A percentile compares a stretch with the other conserved stretches of the same genome.
Evolutionary conservation across 2,797 vertebrate genomes (phyloP).

Genomic region (Bovichtus diacanthus): DNA sequence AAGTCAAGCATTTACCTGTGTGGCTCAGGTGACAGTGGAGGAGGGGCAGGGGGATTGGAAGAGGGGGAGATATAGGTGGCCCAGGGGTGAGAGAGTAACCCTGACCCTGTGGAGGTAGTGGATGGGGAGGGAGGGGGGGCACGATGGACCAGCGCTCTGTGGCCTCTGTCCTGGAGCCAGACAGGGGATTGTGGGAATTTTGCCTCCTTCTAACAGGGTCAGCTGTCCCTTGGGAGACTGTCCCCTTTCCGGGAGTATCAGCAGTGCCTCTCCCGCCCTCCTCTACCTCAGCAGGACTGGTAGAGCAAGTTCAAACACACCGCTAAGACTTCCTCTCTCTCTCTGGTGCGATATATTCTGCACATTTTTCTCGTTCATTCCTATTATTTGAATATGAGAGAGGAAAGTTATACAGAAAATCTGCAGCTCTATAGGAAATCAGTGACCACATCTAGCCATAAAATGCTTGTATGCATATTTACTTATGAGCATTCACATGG

Average conservation of each 20-base stretch:
- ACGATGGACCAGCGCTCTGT: conserved; percentile 17
- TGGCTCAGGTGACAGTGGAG: conserved; percentile 86
- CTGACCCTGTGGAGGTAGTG: conserved; percentile 70
- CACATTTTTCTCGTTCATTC: background rate
- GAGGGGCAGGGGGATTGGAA: conserved; percentile 49
- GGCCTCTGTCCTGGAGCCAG: conserved; percentile 60
- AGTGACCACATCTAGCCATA: background rate
- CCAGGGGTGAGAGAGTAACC: conserved; percentile 71
- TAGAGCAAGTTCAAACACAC: conserved; percentile 57
- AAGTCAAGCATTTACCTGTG: conserved; percentile 86
- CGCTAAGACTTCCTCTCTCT: background rate
- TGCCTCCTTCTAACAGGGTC: conserved; percentile 50
- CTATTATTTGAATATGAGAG: background rate
- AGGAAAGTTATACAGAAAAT: background rate
- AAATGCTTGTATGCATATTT: conserved; percentile 16
- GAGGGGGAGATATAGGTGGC: conserved; percentile 46
- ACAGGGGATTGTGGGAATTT: conserved; percentile 71
- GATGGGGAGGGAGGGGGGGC: background rate
- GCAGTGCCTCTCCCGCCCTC: background rate
- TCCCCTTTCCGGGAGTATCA: conserved; percentile 59
- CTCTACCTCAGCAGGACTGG: conserved; percentile 26
- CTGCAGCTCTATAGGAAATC: background rate
- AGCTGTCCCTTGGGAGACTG: conserved; percentile 67
- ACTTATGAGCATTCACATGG: conserved; percentile 9
- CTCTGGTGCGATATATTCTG: background rate